Base-by-base conservation (phyloP, 2,888 invertebrate genomes). In the Petrolisthes manimaculis region DNA sequence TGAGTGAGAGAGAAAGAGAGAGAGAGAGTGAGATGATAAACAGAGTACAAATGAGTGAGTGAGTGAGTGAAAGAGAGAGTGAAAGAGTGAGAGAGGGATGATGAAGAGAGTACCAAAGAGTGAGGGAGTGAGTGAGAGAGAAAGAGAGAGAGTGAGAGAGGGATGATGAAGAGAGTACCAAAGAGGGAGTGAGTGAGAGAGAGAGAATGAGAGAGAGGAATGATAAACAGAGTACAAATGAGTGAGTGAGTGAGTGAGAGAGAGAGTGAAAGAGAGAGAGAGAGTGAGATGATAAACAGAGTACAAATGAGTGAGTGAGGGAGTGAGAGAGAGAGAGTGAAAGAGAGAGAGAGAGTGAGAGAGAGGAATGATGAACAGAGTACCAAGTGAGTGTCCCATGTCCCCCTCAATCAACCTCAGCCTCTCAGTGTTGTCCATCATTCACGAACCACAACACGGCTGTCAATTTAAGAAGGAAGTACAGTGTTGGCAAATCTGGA, bases 41-140 rank as follows among this genome's bases (percentile, higher is more conserved):
- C 6, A 24, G 6, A 24, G 6, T n/a, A 12, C n/a, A 12, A 24
- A n/a, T 12, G 71, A 12, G 71, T 21, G 71, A 71, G 71, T 21
- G 71, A 71, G 71, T 21, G 71, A 71, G 71, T 21, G 71, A 71
- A 24, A 71, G 71, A 71, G 71, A 71, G 71, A 71, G 71, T n/a
- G 71, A 71, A 21, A 71, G 71, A 71, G 71, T 24, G 37, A 75
- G 75, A 75, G 24, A 75, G 75, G 37, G 75, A 75, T n/a, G 37
- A 37, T 5, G 75, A 9, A 74, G 74, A n/a, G 8, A 74, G 74
- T 6, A 21, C 8, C 5, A n/a, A 21, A n/a, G 74, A 74, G 74
- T n/a, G 74, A 12, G 74, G n/a, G 61, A 61, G 61, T 9, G 61
- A 6, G 61, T 61, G 61, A 61, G 61, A n/a, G n/a, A n/a, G 61